Percentiles rank a stretch among this genome's conserved stretches.
These are phyloP conservation scores for Perizoma affinitatum DNA, from an alignment of 2,888 invertebrate genomes.

Conservation along the genomic window DNA sequence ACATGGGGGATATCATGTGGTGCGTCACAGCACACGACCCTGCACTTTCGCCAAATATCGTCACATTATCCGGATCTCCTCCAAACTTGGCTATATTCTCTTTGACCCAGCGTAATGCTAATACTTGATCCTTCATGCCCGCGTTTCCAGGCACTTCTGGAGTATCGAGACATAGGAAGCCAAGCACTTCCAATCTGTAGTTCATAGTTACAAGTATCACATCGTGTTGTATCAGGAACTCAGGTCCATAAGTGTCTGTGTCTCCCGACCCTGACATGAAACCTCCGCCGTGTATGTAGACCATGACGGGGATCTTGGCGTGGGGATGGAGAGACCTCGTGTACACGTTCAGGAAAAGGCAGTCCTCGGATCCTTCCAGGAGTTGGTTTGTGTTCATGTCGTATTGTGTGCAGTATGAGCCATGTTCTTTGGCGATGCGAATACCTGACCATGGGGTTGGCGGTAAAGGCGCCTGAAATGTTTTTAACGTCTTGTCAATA, in stretches of 20 bases:
- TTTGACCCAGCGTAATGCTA: conserved; percentile 62
- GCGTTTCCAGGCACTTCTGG: conserved; percentile 68
- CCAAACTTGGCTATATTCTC: conserved; percentile 63
- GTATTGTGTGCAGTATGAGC: conserved; percentile 62
- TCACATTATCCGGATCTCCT: conserved; percentile 64
- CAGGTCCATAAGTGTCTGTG: conserved; percentile 60
- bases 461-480: conserved; percentile 60
- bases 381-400: conserved; percentile 48
- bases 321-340: conserved; percentile 35
- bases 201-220: conserved; percentile 72
- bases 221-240: conserved; percentile 64
- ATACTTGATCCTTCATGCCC: conserved; percentile 68
- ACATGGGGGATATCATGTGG: conserved; percentile 70
- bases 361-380: conserved; percentile 63
- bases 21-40: conserved; percentile 65
- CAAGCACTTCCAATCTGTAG: conserved; percentile 61
- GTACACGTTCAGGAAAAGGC: conserved; percentile 67
- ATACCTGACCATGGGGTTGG: conserved; percentile 59
- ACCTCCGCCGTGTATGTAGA: conserved; percentile 73
- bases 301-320: conserved; percentile 61
- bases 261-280: conserved; percentile 67
- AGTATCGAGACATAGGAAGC: conserved; percentile 54
- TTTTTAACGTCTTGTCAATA: no score
- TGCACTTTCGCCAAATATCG: conserved; percentile 72
- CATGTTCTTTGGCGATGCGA: conserved; percentile 61